These are phyloP conservation scores for Drosophila anceps DNA, from an alignment of 2,888 invertebrate genomes.

Conservation along the genomic window DNA sequence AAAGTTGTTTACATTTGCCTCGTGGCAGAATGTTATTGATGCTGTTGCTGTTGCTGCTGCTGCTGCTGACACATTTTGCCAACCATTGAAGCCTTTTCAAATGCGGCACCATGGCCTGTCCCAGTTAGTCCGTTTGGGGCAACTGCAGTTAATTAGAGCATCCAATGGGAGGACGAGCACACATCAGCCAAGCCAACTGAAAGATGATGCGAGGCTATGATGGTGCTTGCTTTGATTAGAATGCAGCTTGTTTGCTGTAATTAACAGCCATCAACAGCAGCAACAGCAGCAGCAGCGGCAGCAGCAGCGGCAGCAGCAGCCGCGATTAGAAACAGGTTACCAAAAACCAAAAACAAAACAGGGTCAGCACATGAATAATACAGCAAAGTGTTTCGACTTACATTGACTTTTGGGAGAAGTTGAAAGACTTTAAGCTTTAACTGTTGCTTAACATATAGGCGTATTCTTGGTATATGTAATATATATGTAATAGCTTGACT, in stretches of 20 bases:
- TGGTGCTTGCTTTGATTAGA: slow-evolving; percentile 32
- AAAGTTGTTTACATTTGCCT: slow-evolving; percentile 76
- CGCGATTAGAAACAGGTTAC: slow-evolving; percentile 67
- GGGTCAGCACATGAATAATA: slow-evolving; percentile 25
- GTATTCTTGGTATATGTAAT: background rate
- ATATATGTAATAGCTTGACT: too few relatives aligned
- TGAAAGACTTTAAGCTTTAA: background rate
- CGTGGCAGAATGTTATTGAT: slow-evolving; percentile 27
- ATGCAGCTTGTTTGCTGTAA: slow-evolving; percentile 77
- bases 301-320: slow-evolving; percentile 47
- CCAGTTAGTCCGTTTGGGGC: slow-evolving; percentile 41
- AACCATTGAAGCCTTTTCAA: slow-evolving; percentile 68
- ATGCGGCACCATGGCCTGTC: slow-evolving; percentile 46
- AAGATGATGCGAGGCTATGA: slow-evolving; percentile 1
- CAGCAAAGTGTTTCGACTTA: slow-evolving; percentile 24
- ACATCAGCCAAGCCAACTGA: slow-evolving; percentile 66
- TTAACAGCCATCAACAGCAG: slow-evolving; percentile 65
- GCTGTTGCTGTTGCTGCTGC: slow-evolving; percentile 20
- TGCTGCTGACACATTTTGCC: slow-evolving; percentile 72
- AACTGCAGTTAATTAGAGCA: slow-evolving; percentile 73
- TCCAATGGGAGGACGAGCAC: slow-evolving; percentile 48
- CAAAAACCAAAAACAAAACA: slow-evolving; percentile 5
- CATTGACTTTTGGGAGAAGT: background rate
- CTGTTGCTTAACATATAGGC: too few relatives aligned
- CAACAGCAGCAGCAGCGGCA: too few relatives aligned